Evolutionary conservation across 2,888 invertebrate species (phyloP).

Genomic region (Amiota communis): DNA sequence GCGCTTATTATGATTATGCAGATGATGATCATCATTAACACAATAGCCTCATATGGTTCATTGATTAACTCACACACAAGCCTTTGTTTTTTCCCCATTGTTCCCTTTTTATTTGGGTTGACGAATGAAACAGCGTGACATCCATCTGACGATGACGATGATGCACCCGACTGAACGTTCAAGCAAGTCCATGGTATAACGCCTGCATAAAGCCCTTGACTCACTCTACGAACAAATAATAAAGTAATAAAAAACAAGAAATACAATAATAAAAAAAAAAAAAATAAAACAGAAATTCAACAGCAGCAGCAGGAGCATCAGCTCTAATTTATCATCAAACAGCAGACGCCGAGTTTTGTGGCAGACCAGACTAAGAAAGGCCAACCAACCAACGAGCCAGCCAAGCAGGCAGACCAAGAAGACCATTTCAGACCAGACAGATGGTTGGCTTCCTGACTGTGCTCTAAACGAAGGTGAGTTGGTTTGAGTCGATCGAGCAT

Average conservation of each 20-base stretch:
- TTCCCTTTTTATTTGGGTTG: not conserved
- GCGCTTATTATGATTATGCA: not conserved
- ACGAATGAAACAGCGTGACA: not conserved
- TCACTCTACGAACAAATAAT: not conserved
- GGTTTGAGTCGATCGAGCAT: constrained; percentile 11
- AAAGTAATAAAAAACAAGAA: constrained; percentile 16
- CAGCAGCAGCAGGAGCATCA: constrained; percentile 18
- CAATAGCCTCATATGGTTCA: constrained; percentile 4
- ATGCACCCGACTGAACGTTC: not conserved
- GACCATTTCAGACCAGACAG: constrained; percentile 5
- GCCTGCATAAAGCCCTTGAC: constrained; percentile 13
- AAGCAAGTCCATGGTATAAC: not conserved
- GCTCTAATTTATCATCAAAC: constrained; percentile 62
- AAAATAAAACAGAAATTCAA: not conserved
- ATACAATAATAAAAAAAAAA: not conserved
- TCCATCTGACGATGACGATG: not conserved
- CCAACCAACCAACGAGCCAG: no score
- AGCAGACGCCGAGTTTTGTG: constrained; percentile 44
- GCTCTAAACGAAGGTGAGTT: constrained; percentile 42
- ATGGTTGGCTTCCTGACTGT: constrained; percentile 31
- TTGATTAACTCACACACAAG: constrained; percentile 3
- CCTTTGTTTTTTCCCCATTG: not conserved
- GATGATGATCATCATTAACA: constrained; percentile 7
- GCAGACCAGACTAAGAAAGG: not conserved
- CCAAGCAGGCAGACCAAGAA: not conserved